phyloP scores from a whole-genome alignment of 2,888 invertebrate species.

The Drosophila neonasuta region DNA sequence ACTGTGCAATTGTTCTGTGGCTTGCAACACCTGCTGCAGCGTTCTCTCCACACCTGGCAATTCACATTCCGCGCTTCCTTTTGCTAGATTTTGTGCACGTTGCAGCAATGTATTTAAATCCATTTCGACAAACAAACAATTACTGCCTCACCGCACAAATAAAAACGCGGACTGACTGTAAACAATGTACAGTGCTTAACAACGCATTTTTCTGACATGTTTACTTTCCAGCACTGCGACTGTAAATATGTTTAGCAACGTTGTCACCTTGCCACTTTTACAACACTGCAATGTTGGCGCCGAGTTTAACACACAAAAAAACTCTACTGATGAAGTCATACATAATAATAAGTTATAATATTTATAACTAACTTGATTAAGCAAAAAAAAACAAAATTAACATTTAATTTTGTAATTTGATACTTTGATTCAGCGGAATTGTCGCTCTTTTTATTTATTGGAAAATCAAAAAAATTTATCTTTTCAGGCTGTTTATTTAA shows the following conservation, averaged over 20 bases:
- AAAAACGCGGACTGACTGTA: conserved; percentile 40
- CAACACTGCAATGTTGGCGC: background rate
- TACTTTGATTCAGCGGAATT: background rate
- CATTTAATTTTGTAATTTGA: background rate
- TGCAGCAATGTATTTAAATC: conserved; percentile 94
- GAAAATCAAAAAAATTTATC: no score
- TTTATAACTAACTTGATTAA: background rate
- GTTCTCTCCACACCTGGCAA: conserved; percentile 93
- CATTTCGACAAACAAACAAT: conserved; percentile 70
- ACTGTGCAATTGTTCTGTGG: conserved; percentile 93
- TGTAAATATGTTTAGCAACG: background rate
- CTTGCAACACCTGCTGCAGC: conserved; percentile 94
- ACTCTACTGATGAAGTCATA: background rate
- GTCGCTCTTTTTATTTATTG: background rate
- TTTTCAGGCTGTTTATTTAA: no score
- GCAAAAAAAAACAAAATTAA: background rate
- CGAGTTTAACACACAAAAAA: background rate
- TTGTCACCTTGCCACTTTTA: background rate
- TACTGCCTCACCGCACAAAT: conserved; percentile 20
- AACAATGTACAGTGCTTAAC: conserved; percentile 37
- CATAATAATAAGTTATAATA: background rate
- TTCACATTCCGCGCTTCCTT: conserved; percentile 92
- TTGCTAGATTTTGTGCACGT: conserved; percentile 95
- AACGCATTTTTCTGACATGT: background rate
- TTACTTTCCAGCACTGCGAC: conserved; percentile 18